Evolutionary conservation across 1,140 invertebrate genomes (phyloP).

Genomic region (Cecropterus lyciades): DNA sequence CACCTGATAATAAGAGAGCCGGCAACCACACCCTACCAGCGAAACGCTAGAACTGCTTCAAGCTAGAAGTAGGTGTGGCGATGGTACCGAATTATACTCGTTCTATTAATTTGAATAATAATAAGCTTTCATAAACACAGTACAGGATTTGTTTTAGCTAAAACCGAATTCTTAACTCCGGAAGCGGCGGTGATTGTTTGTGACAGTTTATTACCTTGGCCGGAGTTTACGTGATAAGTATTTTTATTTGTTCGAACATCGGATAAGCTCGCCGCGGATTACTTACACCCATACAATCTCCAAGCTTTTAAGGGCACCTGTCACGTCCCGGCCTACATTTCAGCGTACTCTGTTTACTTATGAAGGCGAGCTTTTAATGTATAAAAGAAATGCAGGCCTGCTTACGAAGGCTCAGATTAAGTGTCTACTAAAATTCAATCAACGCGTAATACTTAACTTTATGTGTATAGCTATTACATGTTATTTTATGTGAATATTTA

Average conservation of each 20-base stretch:
- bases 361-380: slow-evolving; percentile 34
- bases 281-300: slow-evolving; percentile 40
- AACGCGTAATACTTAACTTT: too few relatives aligned
- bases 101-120: too few relatives aligned
- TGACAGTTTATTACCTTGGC: slow-evolving; percentile 38
- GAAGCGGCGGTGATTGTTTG: slow-evolving; percentile 35
- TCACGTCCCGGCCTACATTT: slow-evolving; percentile 38
- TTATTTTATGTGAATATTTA: too few relatives aligned
- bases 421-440: slow-evolving; percentile 23
- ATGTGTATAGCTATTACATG: too few relatives aligned
- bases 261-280: slow-evolving; percentile 32
- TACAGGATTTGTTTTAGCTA: slow-evolving; percentile 19
- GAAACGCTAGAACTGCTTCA: too few relatives aligned
- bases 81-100: too few relatives aligned
- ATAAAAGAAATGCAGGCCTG: slow-evolving; percentile 23
- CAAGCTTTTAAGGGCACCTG: slow-evolving; percentile 35
- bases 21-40: too few relatives aligned
- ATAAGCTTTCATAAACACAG: neutral
- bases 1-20: too few relatives aligned
- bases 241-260: slow-evolving; percentile 39
- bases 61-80: too few relatives aligned
- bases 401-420: slow-evolving; percentile 13
- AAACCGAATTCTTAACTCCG: slow-evolving; percentile 31
- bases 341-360: slow-evolving; percentile 31
- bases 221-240: slow-evolving; percentile 35